Evolutionary conservation across 2,113 vertebrate genomes (phyloP), one percentile per base, ranked within the genome.

Genomic region (Pachycephala philippinensis): DNA sequence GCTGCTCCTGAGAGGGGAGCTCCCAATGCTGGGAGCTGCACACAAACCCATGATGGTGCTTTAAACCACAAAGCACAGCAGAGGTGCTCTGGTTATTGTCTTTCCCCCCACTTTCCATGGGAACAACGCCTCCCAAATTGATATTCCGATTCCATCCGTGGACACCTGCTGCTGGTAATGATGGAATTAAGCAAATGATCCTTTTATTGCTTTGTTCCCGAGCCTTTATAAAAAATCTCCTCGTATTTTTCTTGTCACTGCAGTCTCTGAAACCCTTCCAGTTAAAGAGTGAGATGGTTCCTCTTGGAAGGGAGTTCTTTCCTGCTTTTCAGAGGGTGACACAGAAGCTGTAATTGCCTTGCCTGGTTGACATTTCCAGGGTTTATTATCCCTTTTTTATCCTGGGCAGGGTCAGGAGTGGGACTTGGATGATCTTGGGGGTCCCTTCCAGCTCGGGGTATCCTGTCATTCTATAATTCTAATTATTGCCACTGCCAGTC

Each of bases 141-240:
- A 56, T 64, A 54, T 76, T 76, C 95, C 56, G 61, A 52, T 52
- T 72, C 78, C 50, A 78, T 20, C 54, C 1, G 1, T n/a, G 49
- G 74, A 21, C 76, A 86, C 76, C 72, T 96, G 89, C 80, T 40
- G 77, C 75, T 87, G 70, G 42, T 63, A 90, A 85, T 75, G 93
- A 81, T 39, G 61, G 61, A 76, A 95, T 90, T 90, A 83, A 92
- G 91, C 40, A 88, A 88, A 88, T 88, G 66, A 93, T 85, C 35
- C 56, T 83, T 90, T 83, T 44, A 79, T 66, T 96, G 60, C 72
- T 78, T 91, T 81, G 33, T 87, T 93, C 85, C 56, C 1, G 0
- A 77, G 83, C 20, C 66, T 92, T 50, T 76, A 17, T 24, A 19
- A 54, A 50, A 82, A 86, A 63, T 88, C 44, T 65, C 9, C 49